Base-by-base conservation (phyloP, 2,113 vertebrate genomes). In the Phasianus colchicus region DNA sequence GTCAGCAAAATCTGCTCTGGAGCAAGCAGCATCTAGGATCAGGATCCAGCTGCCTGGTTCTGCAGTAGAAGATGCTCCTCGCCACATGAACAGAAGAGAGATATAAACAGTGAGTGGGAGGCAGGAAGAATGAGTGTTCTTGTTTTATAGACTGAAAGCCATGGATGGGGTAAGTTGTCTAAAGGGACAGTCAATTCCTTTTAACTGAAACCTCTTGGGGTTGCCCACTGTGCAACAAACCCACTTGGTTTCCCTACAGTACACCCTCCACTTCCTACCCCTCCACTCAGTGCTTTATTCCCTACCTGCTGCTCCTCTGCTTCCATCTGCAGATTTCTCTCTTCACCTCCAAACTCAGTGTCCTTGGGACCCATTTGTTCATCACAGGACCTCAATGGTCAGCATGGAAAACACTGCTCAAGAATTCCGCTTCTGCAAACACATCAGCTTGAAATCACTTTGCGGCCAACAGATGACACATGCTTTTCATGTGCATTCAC, bases 141-240 rank as follows among this genome's bases (percentile, higher is more conserved):
- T 74, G 82, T 78, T 93, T 90, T 82, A 78, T 17, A 69, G 79
- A 75, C n/a, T 83, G 76, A 65, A 93, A 93, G 83, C 42, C 2
- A 1, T 60, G 42, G 47, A 55, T 82, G 73, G 77, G 83, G 34
- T 80, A 48, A 86, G 38, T 54, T 72, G 61, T 47, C 52, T 71
- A 40, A 72, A 42, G 29, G 57, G 25, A 78, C 1, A 65, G 34
- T 64, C 36, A 15, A 27, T 13, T 61, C n/a, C 63, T 76, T 32
- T 88, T n/a, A 77, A 60, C 13, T 42, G 70, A 75, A 90, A 69
- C 11, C 5, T 38, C 79, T 63, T 36, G 76, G 48, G 24, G 13
- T 81, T 94, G 30, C 10, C 32, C 45, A 73, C 16, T 14, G n/a
- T 13, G 57, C 5, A 17, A 42, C n/a, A 66, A 73, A 80, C 36